These are phyloP conservation scores for Danaus melanippus DNA, from an alignment of 1,140 invertebrate species.

Conservation along the genomic window DNA sequence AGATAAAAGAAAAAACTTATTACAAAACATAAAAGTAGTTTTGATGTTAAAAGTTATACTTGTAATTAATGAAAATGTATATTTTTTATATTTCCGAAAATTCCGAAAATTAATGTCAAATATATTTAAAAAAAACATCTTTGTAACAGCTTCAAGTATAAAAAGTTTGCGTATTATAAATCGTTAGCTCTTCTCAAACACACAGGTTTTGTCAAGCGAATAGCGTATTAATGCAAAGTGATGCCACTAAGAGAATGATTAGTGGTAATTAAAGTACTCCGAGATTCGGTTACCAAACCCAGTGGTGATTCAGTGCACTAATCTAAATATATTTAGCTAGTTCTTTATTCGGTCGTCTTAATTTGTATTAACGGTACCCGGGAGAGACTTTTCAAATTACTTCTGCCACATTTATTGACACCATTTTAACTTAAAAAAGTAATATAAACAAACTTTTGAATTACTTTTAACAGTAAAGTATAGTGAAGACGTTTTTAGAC, in stretches of 20 bases:
- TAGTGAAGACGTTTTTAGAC: too few species aligned
- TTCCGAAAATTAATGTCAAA: neutral
- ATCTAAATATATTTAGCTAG: conserved; percentile 1
- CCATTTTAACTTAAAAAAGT: too few species aligned
- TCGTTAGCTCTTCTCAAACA: conserved; percentile 5
- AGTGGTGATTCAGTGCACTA: conserved; percentile 1
- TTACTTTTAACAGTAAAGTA: too few species aligned
- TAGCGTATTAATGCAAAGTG: conserved; percentile 32
- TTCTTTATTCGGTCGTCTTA: conserved; percentile 3
- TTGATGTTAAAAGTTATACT: too few species aligned
- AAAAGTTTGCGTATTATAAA: neutral
- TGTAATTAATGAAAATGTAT: too few species aligned
- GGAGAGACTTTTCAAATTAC: neutral
- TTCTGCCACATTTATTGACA: too few species aligned
- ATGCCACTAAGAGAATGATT: conserved; percentile 38
- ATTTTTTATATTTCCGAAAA: neutral
- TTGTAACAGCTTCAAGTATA: too few species aligned
- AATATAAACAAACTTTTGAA: too few species aligned
- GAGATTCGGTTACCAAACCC: conserved; percentile 4
- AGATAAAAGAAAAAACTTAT: too few species aligned
- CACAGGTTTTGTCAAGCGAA: conserved; percentile 9
- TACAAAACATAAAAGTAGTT: too few species aligned
- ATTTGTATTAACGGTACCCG: conserved; percentile 2
- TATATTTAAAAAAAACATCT: neutral
- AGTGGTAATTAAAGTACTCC: conserved; percentile 29